These are phyloP conservation scores for Sylvietta virens DNA, from an alignment of 2,113 vertebrate genomes.

Conservation along the genomic window DNA sequence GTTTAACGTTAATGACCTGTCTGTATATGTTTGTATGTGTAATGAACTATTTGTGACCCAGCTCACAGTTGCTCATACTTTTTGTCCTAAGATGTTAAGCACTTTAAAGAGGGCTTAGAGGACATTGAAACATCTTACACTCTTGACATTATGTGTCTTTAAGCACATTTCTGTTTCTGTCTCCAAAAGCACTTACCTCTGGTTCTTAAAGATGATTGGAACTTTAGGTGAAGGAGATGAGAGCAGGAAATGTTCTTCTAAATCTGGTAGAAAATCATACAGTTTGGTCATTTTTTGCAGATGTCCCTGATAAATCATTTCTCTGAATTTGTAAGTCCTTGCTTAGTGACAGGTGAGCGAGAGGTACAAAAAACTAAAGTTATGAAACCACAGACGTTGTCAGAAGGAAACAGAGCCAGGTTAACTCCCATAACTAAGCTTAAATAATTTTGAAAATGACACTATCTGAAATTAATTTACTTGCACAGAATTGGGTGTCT, in stretches of 20 bases:
- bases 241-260: neutral
- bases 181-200: neutral
- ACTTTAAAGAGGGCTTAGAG: neutral
- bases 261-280: neutral
- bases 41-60: neutral
- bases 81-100: neutral
- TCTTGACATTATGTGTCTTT: neutral
- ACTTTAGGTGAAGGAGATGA: neutral
- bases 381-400: constrained; percentile 1
- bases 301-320: neutral
- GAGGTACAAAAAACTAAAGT: neutral
- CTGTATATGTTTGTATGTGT: neutral
- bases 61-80: neutral
- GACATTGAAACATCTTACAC: neutral
- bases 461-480: neutral
- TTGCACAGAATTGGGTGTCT: neutral
- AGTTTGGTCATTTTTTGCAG: neutral
- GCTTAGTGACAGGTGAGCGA: neutral
- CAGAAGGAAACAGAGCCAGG: neutral
- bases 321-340: neutral
- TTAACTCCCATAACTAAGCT: neutral
- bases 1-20: neutral
- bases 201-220: neutral
- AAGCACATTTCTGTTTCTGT: neutral
- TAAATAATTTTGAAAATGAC: neutral